Evolutionary conservation across 2,797 vertebrate species (phyloP), one percentile per base, ranked within the genome.

Genomic region (Macropodus opercularis): DNA sequence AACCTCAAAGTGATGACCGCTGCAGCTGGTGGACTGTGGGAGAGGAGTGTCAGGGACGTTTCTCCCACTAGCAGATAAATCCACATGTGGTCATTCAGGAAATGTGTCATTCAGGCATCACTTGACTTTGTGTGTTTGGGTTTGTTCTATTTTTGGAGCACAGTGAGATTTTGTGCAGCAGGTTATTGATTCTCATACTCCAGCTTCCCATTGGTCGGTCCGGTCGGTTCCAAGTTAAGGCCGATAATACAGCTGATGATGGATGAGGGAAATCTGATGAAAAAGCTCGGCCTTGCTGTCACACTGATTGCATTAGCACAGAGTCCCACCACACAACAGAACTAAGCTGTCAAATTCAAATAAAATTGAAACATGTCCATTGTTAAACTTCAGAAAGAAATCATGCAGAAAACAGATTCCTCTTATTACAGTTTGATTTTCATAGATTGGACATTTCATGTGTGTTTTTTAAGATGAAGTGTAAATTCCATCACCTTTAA

Each of bases 161-260:
- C 38, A 55, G 24, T 60, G 46, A 56, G 50, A 46, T 56, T 68
- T 65, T 69, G 40, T 49, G 50, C 34, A 18, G 36, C 19, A 54
- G 58, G 63, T 24, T 14, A 87, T 89, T 75, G 78, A 87, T 84
- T 77, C 40, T 68, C 55, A 60, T 40, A 58, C 60, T 64, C 76
- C 54, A 69, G 43, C 47, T 35, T 8, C 36, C 53, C 65, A 72
- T 23, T 54, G 48, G 40, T 84, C 72, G 70, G 77, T 81, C 67
- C 31, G 59, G 68, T 13, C 7, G 14, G n/a, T 31, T 47, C 34
- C 39, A 66, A 11, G 22, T 73, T 65, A 42, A 49, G 48, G 21
- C 38, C 8, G 31, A 12, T n/a, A 41, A 66, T 64, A 26, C 26
- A 41, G 42, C 8, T 35, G 17, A 22, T 67, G 34, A 41, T 27